Percentiles rank a stretch among this genome's conserved stretches.
Evolutionary conservation across 1,140 invertebrate genomes (phyloP).

Genomic region (Gryllus bimaculatus): DNA sequence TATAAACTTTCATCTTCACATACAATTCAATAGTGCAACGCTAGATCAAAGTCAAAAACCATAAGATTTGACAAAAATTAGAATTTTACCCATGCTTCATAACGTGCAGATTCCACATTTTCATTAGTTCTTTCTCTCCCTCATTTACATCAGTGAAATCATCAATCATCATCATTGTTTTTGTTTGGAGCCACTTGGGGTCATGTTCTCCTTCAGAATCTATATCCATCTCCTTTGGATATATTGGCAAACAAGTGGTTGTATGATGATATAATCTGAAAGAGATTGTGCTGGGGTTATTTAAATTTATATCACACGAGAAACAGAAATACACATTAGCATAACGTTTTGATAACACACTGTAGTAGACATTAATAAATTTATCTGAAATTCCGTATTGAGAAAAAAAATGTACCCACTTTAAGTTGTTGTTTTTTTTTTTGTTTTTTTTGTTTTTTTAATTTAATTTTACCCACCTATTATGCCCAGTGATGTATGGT

Average conservation of each 20-base stretch:
- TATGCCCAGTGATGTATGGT: constrained; percentile 81
- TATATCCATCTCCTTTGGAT: constrained; percentile 86
- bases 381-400: too few species aligned
- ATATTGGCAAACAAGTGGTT: constrained; percentile 82
- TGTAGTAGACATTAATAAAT: too few species aligned
- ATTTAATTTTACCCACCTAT: constrained; percentile 47
- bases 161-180: constrained; percentile 96
- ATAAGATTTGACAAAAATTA: neutral
- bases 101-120: constrained; percentile 96
- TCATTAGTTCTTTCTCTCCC: constrained; percentile 97
- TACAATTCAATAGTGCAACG: too few species aligned
- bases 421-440: too few species aligned
- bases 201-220: constrained; percentile 93
- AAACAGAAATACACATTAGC: too few species aligned
- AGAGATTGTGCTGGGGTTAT: neutral
- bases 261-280: constrained; percentile 87
- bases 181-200: constrained; percentile 86
- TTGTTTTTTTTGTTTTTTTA: too few species aligned
- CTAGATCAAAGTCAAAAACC: too few species aligned
- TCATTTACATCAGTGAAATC: constrained; percentile 98
- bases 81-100: constrained; percentile 67
- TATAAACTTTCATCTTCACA: too few species aligned
- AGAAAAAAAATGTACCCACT: too few species aligned
- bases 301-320: too few species aligned
- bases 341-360: too few species aligned